Conservation (phyloP, 2,888 invertebrate genomes). For the Caenorhabditis virilis region DNA sequence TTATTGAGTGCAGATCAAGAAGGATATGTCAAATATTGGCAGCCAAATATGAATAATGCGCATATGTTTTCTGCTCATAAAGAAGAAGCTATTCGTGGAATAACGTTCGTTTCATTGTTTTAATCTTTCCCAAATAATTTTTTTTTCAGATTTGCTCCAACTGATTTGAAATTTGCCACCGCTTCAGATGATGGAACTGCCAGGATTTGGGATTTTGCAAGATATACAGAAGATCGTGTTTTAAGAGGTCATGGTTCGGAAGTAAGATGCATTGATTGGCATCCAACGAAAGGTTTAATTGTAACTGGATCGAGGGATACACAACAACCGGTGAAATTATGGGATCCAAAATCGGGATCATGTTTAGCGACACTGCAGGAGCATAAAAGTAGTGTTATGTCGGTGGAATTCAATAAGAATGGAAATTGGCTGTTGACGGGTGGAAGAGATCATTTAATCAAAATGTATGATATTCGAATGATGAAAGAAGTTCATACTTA, state of each 20-base stretch:
- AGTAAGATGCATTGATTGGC: slow-evolving; percentile 87
- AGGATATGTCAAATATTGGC: slow-evolving; percentile 91
- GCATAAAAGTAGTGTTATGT: slow-evolving; percentile 99
- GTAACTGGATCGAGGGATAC: slow-evolving; percentile 99
- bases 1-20: slow-evolving; percentile 96
- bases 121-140: neutral
- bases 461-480: slow-evolving; percentile 95
- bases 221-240: slow-evolving; percentile 88
- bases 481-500: slow-evolving; percentile 94
- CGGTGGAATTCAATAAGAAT: slow-evolving; percentile 97
- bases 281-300: slow-evolving; percentile 93
- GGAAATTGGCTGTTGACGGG: slow-evolving; percentile 85
- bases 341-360: slow-evolving; percentile 96
- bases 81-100: slow-evolving; percentile 92
- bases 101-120: slow-evolving; percentile 77
- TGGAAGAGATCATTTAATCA: slow-evolving; percentile 75
- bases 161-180: slow-evolving; percentile 96
- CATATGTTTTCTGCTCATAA: slow-evolving; percentile 99
- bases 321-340: slow-evolving; percentile 97
- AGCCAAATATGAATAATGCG: slow-evolving; percentile 99
- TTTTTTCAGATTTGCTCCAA: slow-evolving; percentile 88
- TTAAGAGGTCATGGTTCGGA: slow-evolving; percentile 72
- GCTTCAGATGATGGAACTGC: slow-evolving; percentile 99
- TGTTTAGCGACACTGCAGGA: slow-evolving; percentile 96
- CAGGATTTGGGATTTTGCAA: slow-evolving; percentile 96